These are phyloP conservation scores for Diplogasteroides magnus DNA, from an alignment of 1,140 invertebrate species.

Conservation along the genomic window DNA sequence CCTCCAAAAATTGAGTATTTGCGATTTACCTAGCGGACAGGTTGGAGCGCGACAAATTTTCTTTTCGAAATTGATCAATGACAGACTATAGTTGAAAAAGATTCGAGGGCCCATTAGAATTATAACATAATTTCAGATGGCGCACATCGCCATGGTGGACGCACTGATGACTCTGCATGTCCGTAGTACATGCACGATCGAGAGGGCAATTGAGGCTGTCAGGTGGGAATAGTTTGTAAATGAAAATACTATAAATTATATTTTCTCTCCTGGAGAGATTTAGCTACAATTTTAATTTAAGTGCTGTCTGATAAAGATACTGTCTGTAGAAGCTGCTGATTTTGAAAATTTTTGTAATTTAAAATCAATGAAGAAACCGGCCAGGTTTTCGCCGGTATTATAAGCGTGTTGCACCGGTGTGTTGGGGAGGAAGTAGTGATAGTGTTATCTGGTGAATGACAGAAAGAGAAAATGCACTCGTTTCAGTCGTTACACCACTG, in stretches of 20 bases:
- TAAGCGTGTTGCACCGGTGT: neutral
- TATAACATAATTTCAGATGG: no score
- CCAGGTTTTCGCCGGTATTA: neutral
- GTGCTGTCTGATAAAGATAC: neutral
- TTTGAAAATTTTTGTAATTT: conserved; percentile 1
- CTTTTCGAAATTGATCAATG: no score
- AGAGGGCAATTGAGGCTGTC: conserved; percentile 78
- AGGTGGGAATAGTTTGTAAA: conserved; percentile 53
- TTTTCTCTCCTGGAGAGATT: conserved; percentile 15
- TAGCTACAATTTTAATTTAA: neutral
- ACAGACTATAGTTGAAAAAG: no score
- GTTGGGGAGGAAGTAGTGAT: conserved; percentile 6
- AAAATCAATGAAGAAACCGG: neutral
- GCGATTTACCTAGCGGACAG: no score
- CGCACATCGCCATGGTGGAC: conserved; percentile 93
- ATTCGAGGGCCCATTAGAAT: no score
- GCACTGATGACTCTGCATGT: conserved; percentile 90
- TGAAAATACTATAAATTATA: conserved; percentile 12
- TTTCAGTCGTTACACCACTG: conserved; percentile 57
- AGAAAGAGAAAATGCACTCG: conserved; percentile 16
- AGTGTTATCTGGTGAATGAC: neutral
- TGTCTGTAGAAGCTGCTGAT: neutral
- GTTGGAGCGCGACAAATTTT: no score
- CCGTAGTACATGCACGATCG: conserved; percentile 81
- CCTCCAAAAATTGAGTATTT: no score